Evolutionary conservation across 2,113 vertebrate genomes (phyloP), one percentile per base, ranked within the genome.

Genomic region (Oophaga pumilio): DNA sequence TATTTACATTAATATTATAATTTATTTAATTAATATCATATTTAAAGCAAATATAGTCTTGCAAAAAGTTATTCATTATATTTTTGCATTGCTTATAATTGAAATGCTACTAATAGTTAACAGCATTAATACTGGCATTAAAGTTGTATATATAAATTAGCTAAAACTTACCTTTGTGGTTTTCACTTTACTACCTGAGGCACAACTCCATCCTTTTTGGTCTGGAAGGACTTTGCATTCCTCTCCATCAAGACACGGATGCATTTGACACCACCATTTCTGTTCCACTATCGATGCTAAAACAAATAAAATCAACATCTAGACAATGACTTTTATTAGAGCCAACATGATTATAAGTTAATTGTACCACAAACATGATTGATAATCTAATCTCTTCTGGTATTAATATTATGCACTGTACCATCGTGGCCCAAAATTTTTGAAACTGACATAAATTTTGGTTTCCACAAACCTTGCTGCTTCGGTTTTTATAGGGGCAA

Each of bases 231-330:
- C 97, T 95, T 99, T 99, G 92, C 98, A 99, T 92, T 99, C 98
- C 89, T 99, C 98, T 89, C 97, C 98, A 86, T 99, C 97, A 91
- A 99, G 96, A 93, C 97, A 99, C 26, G 98, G 98, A 68, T 99
- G 96, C 98, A 99, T 99, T 89, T 98, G 97, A 91, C 98, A 99
- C 98, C 98, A 99, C 98, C 97, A 99, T 93, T 97, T 98, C 94
- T 99, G 97, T 91, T 97, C 96, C 92, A 99, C 98, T 91, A 99
- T 99, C n/a, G 97, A 98, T 90, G 97, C 98, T 99, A 76, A 4
- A 87, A 43, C 8, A 2, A 26, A 78, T 14, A 77, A 77, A 77
- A 52, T 53, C 28, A 74, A 74, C 14, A 43, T 22, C 13, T n/a
- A 20, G 28, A 52, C 20, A 26, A 52, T 11, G 17, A 24, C 11